Percentiles rank a stretch among this genome's conserved stretches.
Evolutionary conservation across 2,797 vertebrate species (phyloP).

Genomic region (Hippocampus kuda): DNA sequence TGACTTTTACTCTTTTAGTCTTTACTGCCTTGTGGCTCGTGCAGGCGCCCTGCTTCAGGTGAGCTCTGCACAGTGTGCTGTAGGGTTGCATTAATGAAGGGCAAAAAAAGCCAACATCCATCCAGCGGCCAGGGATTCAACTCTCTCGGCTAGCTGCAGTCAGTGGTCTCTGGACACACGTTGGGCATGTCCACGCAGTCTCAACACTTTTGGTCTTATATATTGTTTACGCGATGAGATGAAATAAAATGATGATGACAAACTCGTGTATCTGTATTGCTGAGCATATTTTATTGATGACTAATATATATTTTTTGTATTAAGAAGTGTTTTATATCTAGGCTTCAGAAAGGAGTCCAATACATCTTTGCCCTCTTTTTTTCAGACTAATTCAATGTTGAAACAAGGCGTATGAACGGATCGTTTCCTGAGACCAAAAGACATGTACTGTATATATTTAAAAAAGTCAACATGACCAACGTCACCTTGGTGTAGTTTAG

Average conservation of each 20-base stretch:
- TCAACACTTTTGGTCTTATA: slow-evolving; percentile 70
- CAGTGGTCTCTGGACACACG: slow-evolving; percentile 48
- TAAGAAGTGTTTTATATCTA: not conserved
- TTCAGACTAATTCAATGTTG: not conserved
- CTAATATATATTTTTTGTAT: not conserved
- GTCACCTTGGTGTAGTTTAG: too few relatives aligned
- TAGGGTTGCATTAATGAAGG: slow-evolving; percentile 50
- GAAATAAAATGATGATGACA: slow-evolving; percentile 61
- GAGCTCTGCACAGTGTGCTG: slow-evolving; percentile 53
- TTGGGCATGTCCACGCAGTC: slow-evolving; percentile 57
- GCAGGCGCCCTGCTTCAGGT: slow-evolving; percentile 49
- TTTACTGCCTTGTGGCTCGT: slow-evolving; percentile 51
- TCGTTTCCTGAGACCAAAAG: too few relatives aligned
- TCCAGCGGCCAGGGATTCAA: slow-evolving; percentile 45
- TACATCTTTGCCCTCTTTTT: not conserved
- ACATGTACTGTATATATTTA: too few relatives aligned
- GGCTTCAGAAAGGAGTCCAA: not conserved
- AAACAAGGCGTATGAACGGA: too few relatives aligned
- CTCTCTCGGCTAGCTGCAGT: slow-evolving; percentile 42
- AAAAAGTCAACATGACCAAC: too few relatives aligned
- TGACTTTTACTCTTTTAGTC: slow-evolving; percentile 49
- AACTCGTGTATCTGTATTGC: slow-evolving; percentile 31
- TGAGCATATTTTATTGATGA: slow-evolving; percentile 39
- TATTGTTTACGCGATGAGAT: slow-evolving; percentile 65
- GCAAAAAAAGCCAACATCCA: slow-evolving; percentile 42